phyloP scores from a whole-genome alignment of 2,888 invertebrate species.

The Luffia ferchaultella region DNA sequence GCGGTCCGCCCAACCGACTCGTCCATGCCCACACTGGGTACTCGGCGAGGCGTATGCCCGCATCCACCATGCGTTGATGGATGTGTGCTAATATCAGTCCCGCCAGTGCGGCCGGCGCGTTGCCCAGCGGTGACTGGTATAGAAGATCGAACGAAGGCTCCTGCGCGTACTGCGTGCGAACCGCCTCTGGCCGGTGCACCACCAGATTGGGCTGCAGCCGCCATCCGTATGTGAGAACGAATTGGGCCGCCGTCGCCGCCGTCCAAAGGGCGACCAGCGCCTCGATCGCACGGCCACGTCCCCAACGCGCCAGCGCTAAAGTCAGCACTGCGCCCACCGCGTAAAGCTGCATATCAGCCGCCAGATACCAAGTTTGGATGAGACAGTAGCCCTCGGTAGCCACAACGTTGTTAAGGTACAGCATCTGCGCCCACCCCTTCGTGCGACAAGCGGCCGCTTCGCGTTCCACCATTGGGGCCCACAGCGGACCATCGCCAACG shows the following conservation, averaged over 20 bases:
- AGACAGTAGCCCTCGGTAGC: conserved; percentile 46
- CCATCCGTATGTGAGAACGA: conserved; percentile 36
- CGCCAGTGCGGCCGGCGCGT: conserved; percentile 44
- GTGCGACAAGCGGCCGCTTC: conserved; percentile 41
- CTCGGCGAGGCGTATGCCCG: conserved; percentile 20
- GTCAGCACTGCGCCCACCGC: conserved; percentile 33
- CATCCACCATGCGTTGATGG: conserved; percentile 29
- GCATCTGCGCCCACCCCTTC: conserved; percentile 54
- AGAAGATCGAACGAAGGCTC: conserved; percentile 45
- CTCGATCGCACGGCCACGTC: conserved; percentile 19
- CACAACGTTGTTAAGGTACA: conserved; percentile 48
- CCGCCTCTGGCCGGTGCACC: conserved; percentile 45
- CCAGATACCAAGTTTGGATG: conserved; percentile 57
- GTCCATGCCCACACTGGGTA: conserved; percentile 24
- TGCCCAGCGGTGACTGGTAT: conserved; percentile 54
- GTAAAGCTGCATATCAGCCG: conserved; percentile 57
- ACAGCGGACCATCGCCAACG: conserved; percentile 38
- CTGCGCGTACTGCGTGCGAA: conserved; percentile 35
- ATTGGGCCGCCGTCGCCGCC: conserved; percentile 29
- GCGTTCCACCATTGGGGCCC: conserved; percentile 35
- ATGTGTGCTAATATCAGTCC: conserved; percentile 45
- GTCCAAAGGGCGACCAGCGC: conserved; percentile 27
- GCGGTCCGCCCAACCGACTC: conserved; percentile 15
- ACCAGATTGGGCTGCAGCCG: conserved; percentile 41
- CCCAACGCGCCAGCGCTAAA: conserved; percentile 29